Evolutionary conservation across 2,888 invertebrate genomes (phyloP).

Genomic region (Helleia helle): DNA sequence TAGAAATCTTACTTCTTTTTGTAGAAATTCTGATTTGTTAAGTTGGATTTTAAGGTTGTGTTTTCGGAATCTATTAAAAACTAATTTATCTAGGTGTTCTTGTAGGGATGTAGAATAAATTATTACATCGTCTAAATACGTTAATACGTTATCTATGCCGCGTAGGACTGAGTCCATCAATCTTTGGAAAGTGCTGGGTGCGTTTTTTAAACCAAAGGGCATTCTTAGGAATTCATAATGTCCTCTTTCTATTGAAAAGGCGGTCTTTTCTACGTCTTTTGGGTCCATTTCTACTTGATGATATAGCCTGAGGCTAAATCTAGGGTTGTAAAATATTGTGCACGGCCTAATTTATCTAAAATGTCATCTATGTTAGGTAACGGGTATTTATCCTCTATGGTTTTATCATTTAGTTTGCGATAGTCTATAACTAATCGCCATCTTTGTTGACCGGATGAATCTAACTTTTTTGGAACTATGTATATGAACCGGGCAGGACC

Average conservation of each 20-base stretch:
- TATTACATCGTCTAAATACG: too few species aligned
- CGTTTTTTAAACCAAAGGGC: conserved; percentile 29
- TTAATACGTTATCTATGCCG: too few species aligned
- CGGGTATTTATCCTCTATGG: background rate
- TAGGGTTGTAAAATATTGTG: conserved; percentile 11
- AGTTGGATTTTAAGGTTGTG: too few species aligned
- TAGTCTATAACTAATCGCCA: background rate
- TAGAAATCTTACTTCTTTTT: conserved; percentile 8
- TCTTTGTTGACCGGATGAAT: conserved; percentile 14
- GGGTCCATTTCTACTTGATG: conserved; percentile 16
- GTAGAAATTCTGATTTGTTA: conserved; percentile 8
- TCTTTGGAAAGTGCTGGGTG: conserved; percentile 29
- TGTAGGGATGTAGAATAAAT: conserved; percentile 15
- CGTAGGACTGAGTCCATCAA: too few species aligned
- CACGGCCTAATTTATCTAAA: background rate
- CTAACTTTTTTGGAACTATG: conserved; percentile 21
- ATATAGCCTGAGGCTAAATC: conserved; percentile 17
- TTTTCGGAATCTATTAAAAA: too few species aligned
- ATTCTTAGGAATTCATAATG: too few species aligned
- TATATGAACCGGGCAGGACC: conserved; percentile 14
- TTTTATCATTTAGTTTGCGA: conserved; percentile 21
- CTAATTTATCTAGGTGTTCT: conserved; percentile 14
- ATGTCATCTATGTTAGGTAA: conserved; percentile 10
- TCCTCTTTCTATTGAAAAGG: conserved; percentile 24
- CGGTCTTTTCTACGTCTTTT: background rate